Base-by-base conservation (phyloP, 2,113 vertebrate genomes). In the Xyliphius kryptos region DNA sequence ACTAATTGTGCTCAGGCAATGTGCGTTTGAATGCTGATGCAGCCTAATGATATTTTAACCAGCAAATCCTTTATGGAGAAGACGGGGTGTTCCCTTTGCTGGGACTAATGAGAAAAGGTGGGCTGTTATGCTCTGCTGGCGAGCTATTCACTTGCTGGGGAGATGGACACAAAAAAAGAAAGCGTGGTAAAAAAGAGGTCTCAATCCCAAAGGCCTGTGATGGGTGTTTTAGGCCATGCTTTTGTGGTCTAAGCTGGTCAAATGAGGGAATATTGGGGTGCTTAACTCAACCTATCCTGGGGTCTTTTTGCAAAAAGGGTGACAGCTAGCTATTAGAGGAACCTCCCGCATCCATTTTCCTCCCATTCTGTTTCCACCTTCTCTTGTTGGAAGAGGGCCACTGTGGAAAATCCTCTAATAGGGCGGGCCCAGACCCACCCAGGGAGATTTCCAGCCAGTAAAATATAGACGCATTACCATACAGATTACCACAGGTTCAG, bases 251-350 rank as follows among this genome's bases (percentile, higher is more conserved):
- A 70, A 76, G 74, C 66, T 76, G 82, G 80, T 78, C 70, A 78
- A 77, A 79, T 71, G 74, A 78, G 80, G 79, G 77, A 80, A 81
- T 74, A 75, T 60, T 72, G 40, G 83, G 85, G 86, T 84, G 80
- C 80, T 84, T 80, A 81, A 86, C 74, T 85, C 83, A 83, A 83
- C 70, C 74, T n/a, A 71, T 84, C 81, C 71, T 73, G 72, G 64
- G 72, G 59, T 74, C 75, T 83, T 84, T 83, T 68, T 71, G 36
- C n/a, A 49, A 70, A 70, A 76, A 87, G 81, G 74, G 77, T 88
- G 86, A 85, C 82, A 87, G 81, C 72, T 83, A 83, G 81, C 76
- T 79, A 74, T 77, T 81, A 84, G 81, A 81, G 69, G 86, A 81
- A 79, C 77, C 82, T 80, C 62, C 79, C 67, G 79, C 40, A 76